Evolutionary conservation across 2,888 invertebrate genomes (phyloP).

Genomic region (Dioctria rufipes): DNA sequence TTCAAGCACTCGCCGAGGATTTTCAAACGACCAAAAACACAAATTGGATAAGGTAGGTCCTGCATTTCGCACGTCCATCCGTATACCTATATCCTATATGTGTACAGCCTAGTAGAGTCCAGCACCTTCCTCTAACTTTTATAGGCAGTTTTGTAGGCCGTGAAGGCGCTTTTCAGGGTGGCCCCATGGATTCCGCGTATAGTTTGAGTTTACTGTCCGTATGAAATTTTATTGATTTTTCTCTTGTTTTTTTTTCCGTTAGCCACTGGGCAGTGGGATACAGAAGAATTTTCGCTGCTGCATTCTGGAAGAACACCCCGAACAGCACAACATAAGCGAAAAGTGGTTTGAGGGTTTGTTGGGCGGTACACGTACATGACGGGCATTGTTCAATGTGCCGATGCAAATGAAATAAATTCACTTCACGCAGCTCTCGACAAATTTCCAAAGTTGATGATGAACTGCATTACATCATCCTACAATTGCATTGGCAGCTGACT

Average conservation of each 20-base stretch:
- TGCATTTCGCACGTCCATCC: conserved; percentile 44
- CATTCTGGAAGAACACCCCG: conserved; percentile 27
- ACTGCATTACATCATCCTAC: conserved; percentile 45
- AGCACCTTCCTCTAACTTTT: conserved; percentile 32
- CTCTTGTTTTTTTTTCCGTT: conserved; percentile 52
- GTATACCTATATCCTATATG: conserved; percentile 49
- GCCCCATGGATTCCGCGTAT: conserved; percentile 32
- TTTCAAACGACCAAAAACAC: conserved; percentile 59
- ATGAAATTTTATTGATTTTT: conserved; percentile 59
- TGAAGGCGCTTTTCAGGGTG: conserved; percentile 8
- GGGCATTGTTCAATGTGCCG: conserved; percentile 57
- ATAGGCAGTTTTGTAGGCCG: conserved; percentile 29
- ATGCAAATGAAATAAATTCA: conserved; percentile 58
- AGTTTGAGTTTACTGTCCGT: conserved; percentile 56
- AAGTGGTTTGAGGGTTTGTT: neutral
- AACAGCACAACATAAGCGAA: neutral
- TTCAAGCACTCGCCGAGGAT: conserved; percentile 57
- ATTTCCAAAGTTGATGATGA: conserved; percentile 51
- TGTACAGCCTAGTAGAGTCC: neutral
- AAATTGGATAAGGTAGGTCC: conserved; percentile 59
- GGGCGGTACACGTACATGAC: neutral
- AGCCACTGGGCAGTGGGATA: conserved; percentile 31
- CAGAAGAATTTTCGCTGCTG: conserved; percentile 47
- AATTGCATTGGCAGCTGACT: conserved; percentile 38
- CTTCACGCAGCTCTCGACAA: conserved; percentile 53